phyloP scores from a whole-genome alignment of 2,797 vertebrate genomes.

The Kryptolebias ocellatus region DNA sequence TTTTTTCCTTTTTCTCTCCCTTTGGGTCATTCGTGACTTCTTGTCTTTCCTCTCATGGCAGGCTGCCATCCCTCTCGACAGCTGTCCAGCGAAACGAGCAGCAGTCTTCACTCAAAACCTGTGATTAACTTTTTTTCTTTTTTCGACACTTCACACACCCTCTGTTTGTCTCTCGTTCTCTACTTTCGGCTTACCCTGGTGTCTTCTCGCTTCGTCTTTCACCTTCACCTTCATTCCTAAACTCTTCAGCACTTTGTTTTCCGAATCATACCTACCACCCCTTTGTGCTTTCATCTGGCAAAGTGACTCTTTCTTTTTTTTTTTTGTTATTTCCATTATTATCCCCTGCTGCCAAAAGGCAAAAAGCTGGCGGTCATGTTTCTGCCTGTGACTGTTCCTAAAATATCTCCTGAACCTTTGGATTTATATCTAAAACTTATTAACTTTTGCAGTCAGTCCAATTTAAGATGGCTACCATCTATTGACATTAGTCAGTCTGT shows the following conservation, averaged over 20 bases:
- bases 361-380: no score
- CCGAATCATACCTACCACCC: slow-evolving; percentile 9
- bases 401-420: no score
- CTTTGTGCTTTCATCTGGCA: slow-evolving; percentile 3
- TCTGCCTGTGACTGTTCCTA: no score
- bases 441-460: no score
- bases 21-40: slow-evolving; percentile 32
- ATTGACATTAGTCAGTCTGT: no score
- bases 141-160: neutral
- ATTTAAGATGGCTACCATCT: no score
- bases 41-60: slow-evolving; percentile 41
- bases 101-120: slow-evolving; percentile 35
- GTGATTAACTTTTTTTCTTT: slow-evolving; percentile 8
- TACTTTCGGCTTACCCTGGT: slow-evolving; percentile 17
- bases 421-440: no score
- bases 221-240: slow-evolving; percentile 31
- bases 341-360: neutral
- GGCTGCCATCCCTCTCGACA: slow-evolving; percentile 31
- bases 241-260: slow-evolving; percentile 10
- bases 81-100: slow-evolving; percentile 36
- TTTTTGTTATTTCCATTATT: neutral
- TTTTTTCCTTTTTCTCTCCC: slow-evolving; percentile 3
- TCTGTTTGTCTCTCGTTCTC: slow-evolving; percentile 19
- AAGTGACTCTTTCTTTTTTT: neutral
- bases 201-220: slow-evolving; percentile 37